Evolutionary conservation across 2,888 invertebrate genomes (phyloP).

Genomic region (Agriopis marginaria): DNA sequence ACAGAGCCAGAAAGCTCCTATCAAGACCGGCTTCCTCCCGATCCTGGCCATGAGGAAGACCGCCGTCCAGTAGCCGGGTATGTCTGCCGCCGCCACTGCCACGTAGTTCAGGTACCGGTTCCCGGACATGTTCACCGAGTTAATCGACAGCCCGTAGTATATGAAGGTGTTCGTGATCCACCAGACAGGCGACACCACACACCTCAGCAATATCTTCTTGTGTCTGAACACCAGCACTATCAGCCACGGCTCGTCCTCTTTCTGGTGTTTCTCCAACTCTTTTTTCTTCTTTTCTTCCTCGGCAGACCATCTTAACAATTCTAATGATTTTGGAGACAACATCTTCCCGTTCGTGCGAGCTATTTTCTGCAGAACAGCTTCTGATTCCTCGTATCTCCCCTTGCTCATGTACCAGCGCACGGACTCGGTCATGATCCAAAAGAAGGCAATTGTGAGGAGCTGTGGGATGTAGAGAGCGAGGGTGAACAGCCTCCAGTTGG

Average conservation of each 20-base stretch:
- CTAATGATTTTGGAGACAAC: conserved; percentile 67
- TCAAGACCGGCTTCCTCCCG: conserved; percentile 87
- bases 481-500: conserved; percentile 89
- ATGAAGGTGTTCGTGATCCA: conserved; percentile 88
- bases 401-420: conserved; percentile 92
- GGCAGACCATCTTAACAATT: conserved; percentile 57
- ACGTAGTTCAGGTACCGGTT: conserved; percentile 88
- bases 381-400: conserved; percentile 88
- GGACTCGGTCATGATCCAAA: conserved; percentile 90
- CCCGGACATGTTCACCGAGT: conserved; percentile 87
- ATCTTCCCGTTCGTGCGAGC: conserved; percentile 85
- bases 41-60: conserved; percentile 85
- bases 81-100: conserved; percentile 87
- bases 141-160: conserved; percentile 88
- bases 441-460: conserved; percentile 88
- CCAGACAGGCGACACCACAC: conserved; percentile 77
- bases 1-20: conserved; percentile 85
- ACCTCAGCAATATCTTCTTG: conserved; percentile 61
- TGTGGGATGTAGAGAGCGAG: conserved; percentile 90
- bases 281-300: conserved; percentile 60
- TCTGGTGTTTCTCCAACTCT: conserved; percentile 47
- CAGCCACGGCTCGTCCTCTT: conserved; percentile 64
- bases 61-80: conserved; percentile 88
- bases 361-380: conserved; percentile 86
- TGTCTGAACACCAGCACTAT: conserved; percentile 65